Conservation (phyloP, 2,113 vertebrate genomes). For the Formicarius rufipectus region DNA sequence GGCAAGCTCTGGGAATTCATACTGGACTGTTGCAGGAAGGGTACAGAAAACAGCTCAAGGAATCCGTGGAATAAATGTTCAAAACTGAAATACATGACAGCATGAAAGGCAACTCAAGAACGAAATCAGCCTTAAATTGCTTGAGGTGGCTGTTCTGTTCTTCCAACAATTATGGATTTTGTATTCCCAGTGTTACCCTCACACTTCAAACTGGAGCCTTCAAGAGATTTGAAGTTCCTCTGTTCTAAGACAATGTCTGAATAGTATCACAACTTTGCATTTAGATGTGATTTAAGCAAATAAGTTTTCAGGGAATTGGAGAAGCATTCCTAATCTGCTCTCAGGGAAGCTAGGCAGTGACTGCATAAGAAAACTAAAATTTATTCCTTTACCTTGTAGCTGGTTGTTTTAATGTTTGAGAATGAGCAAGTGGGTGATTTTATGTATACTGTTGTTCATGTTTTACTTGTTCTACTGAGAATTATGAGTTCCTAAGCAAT, state of each 20-base stretch:
- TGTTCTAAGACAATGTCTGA: not conserved
- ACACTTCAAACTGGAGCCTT: not conserved
- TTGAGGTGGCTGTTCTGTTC: not conserved
- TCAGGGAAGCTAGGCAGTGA: not conserved
- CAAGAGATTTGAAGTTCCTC: not conserved
- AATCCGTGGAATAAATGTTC: not conserved
- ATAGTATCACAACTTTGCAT: not conserved
- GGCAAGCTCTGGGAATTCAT: not conserved
- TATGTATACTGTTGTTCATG: not conserved
- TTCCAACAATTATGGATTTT: not conserved
- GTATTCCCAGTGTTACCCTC: not conserved
- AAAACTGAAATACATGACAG: not conserved
- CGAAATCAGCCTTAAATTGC: not conserved
- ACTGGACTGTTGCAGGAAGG: not conserved
- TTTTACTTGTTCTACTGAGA: not conserved
- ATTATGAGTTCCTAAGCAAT: not conserved
- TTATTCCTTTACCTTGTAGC: not conserved
- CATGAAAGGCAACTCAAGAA: not conserved
- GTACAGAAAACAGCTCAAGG: not conserved
- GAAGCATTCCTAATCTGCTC: not conserved
- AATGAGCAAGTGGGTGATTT: not conserved
- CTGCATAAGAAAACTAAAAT: not conserved
- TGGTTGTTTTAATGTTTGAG: not conserved
- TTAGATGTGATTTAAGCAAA: constrained; percentile 6
- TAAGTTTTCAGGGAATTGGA: not conserved